Evolutionary conservation across 2,113 vertebrate species (phyloP), one percentile per base, ranked within the genome.

Genomic region (Chiloscyllium plagiosum): DNA sequence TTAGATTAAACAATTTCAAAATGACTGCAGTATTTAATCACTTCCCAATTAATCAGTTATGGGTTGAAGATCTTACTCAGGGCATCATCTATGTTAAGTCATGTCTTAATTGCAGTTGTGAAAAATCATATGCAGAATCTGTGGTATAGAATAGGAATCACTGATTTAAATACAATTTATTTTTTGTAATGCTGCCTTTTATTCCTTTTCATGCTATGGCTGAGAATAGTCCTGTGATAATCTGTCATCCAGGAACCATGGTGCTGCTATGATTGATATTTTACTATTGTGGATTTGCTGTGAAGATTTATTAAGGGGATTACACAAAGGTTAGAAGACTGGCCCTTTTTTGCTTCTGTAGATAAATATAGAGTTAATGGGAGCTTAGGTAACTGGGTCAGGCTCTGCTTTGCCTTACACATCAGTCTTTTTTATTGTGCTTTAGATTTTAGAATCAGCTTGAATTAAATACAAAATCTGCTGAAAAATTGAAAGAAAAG

Each of bases 91-190:
- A 37, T 19, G 72, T 47, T 29, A 15, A 69, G 37, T 50, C 50
- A 86, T 20, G 7, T 86, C 17, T 86, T 89, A 50, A 65, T 95
- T 96, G 94, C 80, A 26, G 47, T 96, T 96, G 96, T 96, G 96
- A 96, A n/a, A 70, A 56, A 47, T 95, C 66, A 65, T 2, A 2
- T 96, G 96, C 96, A 97, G 96, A 96, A 96, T 97, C 97, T 96
- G 96, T 96, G 96, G 96, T 96, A 96, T 96, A 20, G 97, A 29
- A 96, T 90, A 47, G 95, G 96, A 96, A 96, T 96, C 96, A 96
- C 29, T 89, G 96, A 96, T 24, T 90, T 29, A 61, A 90, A 61
- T 90, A 61, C 52, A 50, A 29, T 70, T 24, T 47, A 94, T 47
- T 70, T 70, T 69, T 50, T 42, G 12, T 47, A 94, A 70, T 69